These are phyloP conservation scores for Temnothorax rugatulus DNA, from an alignment of 2,888 invertebrate species.

Conservation along the genomic window DNA sequence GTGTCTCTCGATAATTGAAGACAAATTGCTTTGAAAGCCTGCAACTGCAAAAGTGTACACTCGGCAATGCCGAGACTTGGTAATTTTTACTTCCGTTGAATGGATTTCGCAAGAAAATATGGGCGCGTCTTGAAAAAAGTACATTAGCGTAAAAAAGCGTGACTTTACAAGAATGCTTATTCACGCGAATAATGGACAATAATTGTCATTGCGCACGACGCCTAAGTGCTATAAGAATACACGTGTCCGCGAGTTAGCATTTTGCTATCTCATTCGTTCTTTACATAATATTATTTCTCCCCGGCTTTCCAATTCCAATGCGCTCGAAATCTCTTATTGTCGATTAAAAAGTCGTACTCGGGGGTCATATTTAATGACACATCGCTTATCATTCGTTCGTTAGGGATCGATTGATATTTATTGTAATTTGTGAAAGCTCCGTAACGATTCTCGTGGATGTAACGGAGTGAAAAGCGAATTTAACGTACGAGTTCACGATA, in stretches of 20 bases:
- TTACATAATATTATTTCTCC: background rate
- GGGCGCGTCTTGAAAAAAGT: background rate
- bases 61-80: background rate
- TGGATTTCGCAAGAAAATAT: background rate
- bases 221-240: background rate
- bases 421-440: conserved; percentile 32
- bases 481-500: conserved; percentile 18
- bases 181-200: conserved; percentile 19
- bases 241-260: background rate
- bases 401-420: conserved; percentile 37
- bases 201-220: background rate
- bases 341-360: background rate
- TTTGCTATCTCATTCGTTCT: background rate
- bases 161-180: background rate
- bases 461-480: conserved; percentile 25
- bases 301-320: conserved; percentile 1
- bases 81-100: background rate
- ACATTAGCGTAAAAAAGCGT: background rate
- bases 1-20: conserved; percentile 33
- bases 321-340: background rate
- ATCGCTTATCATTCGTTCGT: background rate
- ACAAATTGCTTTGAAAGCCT: conserved; percentile 34
- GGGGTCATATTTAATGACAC: background rate
- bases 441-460: conserved; percentile 21
- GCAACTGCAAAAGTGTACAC: conserved; percentile 6